Evolutionary conservation across 2,888 invertebrate genomes (phyloP), one percentile per base, ranked within the genome.

Genomic region (Sinotaia quadrata): DNA sequence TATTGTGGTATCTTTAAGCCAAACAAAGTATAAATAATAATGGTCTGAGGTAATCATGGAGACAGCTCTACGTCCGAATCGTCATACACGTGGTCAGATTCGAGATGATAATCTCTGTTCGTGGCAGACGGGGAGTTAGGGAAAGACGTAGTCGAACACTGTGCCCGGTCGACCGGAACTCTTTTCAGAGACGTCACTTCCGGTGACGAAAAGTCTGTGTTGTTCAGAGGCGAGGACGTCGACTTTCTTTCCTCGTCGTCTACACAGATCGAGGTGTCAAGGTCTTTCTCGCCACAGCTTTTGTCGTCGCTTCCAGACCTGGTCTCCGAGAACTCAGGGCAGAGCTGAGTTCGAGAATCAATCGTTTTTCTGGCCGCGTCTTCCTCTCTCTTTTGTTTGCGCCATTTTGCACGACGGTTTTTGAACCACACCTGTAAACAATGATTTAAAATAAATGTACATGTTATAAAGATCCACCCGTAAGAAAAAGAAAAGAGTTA

Each of bases 381-480:
- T 67, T 89, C 88, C 75, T 90, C 97, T 2, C 96, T 92, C 87
- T 96, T 96, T 87, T 96, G 96, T 86, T 97, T 97, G 78, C 97
- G 92, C 96, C 96, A 97, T 90, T 97, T 97, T 79, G 97, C 97
- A 47, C 97, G 91, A 27, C 97, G 92, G 88, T 97, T 97, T 89
- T 97, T 97, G 89, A 97, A 97, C 97, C 97, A 97, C 15, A 97
- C 97, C 97, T 97, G 90, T 18, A 1, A n/a, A n/a, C n/a, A n/a
- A n/a, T n/a, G n/a, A n/a, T n/a, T n/a, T n/a, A n/a, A n/a, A n/a
- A n/a, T n/a, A n/a, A n/a, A n/a, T n/a, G n/a, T n/a, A n/a, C n/a
- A n/a, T n/a, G n/a, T n/a, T n/a, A n/a, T n/a, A n/a, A n/a, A n/a
- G n/a, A n/a, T n/a, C n/a, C n/a, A n/a, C n/a, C n/a, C n/a, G n/a